Base-by-base conservation (phyloP, 1,140 invertebrate species). In the Eumeta japonica region DNA sequence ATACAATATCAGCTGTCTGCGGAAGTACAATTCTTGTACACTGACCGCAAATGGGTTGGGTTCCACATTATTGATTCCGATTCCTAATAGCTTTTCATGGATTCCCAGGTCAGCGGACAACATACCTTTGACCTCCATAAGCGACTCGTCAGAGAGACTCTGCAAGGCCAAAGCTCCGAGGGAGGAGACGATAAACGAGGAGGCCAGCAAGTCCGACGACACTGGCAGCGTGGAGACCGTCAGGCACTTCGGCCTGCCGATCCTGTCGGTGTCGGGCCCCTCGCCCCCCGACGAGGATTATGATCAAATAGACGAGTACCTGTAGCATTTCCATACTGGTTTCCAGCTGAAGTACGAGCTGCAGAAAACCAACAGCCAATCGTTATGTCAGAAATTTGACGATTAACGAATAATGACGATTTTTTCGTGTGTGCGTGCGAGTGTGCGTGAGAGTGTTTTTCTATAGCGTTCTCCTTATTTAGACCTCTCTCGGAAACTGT, bases 261-360 rank as follows among this genome's bases (percentile, higher is more conserved):
- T 86, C 39, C 76, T 88, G 2, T 88, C 86, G 17, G 78, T 89
- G 5, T 87, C 86, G 10, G 85, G 86, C 35, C 86, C 87, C 0
- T 87, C 85, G n/a, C 86, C 86, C 16, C 84, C 86, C 1, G 83
- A 85, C 43, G 83, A 86, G 41, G 80, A 82, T 50, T 75, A 74
- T 17, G 75, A 77, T 39, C 72, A 75, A 49, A 75, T 77, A 55
- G 75, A 77, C 47, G 74, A 77, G 61, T 77, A 75, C 54, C 71
- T 75, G 58, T 74, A 76, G 68, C 68, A 71, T 71, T 71, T 68
- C 41, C 64, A 73, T 39, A 71, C 64, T 20, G 57, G 61, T 61
- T 71, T 73, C 60, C 68, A 70, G 63, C 56, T 73, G 28, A 68
- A 71, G 53, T 71, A 68, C 41, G 66, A 67, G 48, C 60, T 73